These are phyloP conservation scores for Aythya baeri DNA, from an alignment of 2,113 vertebrate species.

Conservation along the genomic window DNA sequence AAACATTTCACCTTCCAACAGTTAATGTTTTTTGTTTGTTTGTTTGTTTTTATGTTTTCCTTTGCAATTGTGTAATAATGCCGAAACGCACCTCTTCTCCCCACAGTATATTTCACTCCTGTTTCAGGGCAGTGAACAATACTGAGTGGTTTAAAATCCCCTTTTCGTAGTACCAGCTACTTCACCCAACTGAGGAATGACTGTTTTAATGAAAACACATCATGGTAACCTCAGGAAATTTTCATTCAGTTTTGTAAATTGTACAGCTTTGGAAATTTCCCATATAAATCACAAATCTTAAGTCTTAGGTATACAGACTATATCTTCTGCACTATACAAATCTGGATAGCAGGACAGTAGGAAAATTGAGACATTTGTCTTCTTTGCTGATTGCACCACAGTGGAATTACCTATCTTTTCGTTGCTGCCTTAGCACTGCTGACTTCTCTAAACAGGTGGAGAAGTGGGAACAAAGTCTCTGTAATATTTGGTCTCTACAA, in stretches of 20 bases:
- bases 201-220: neutral
- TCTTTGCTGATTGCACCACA: neutral
- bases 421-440: neutral
- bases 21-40: neutral
- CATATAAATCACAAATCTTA: neutral
- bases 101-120: neutral
- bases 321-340: rapidly evolving
- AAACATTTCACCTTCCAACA: neutral
- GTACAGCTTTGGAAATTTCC: neutral
- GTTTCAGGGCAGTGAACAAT: neutral
- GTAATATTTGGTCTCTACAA: neutral
- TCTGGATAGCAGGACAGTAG: neutral
- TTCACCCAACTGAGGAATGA: neutral
- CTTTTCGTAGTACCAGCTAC: neutral
- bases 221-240: neutral
- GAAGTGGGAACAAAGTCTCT: neutral
- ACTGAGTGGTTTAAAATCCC: neutral
- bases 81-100: neutral
- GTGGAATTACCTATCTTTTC: neutral
- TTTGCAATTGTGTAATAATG: neutral
- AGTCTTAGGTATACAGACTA: neutral
- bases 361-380: neutral
- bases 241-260: neutral
- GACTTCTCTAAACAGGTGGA: neutral
- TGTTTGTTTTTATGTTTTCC: neutral